Evolutionary conservation across 1,140 invertebrate species (phyloP).

Genomic region (Eurosta solidaginis): DNA sequence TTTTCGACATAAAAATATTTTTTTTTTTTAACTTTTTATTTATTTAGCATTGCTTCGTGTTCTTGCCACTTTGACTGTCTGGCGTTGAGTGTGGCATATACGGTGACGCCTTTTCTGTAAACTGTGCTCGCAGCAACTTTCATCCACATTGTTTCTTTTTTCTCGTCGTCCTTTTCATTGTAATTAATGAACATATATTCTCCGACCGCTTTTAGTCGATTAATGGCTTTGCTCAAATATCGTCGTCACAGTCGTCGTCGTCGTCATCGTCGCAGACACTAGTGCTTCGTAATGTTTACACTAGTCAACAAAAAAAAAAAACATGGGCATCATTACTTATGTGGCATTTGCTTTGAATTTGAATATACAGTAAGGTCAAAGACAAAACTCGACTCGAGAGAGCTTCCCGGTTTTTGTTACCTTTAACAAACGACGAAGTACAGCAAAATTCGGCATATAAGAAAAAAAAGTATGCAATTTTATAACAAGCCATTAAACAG

Average conservation of each 20-base stretch:
- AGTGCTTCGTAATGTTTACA: constrained; percentile 15
- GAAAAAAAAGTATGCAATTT: too few relatives aligned
- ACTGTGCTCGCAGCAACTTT: neutral
- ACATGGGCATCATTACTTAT: too few relatives aligned
- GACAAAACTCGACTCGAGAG: too few relatives aligned
- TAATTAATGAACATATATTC: neutral
- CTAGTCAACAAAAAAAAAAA: too few relatives aligned
- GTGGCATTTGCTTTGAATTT: too few relatives aligned
- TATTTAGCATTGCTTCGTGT: neutral
- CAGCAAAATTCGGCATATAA: too few relatives aligned
- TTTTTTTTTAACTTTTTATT: neutral
- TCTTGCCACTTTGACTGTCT: neutral
- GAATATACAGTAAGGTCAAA: too few relatives aligned
- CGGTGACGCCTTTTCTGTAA: constrained; percentile 39
- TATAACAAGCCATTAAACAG: too few relatives aligned
- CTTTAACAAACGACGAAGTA: too few relatives aligned
- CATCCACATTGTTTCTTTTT: neutral
- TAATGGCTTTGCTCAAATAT: too few relatives aligned
- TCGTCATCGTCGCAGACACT: neutral
- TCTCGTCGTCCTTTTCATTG: neutral
- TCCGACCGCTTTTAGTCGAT: neutral
- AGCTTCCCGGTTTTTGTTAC: too few relatives aligned
- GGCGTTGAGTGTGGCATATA: constrained; percentile 1
- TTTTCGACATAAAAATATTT: too few relatives aligned
- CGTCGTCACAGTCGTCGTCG: neutral